Evolutionary conservation across 1,140 invertebrate species (phyloP), one percentile per base, ranked within the genome.

Genomic region (Drosophila malerkotliana): DNA sequence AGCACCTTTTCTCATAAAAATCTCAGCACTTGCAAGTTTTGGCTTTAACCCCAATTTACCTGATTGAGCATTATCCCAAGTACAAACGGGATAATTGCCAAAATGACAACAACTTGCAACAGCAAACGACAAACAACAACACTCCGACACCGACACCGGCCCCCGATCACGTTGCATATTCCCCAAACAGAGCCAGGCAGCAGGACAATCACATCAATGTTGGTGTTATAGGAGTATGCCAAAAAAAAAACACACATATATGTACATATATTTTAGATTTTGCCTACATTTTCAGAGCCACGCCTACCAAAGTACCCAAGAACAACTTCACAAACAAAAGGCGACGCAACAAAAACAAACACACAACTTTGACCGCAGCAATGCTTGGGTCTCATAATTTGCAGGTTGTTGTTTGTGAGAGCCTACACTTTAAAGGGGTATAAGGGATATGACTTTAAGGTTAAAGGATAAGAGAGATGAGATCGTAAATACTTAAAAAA

Each of bases 341-440:
- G 4, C 49, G 18, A 30, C 51, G 14, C 3, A 44, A 15, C n/a
- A 44, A 44, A n/a, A 44, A 12, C n/a, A 44, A 10, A 8, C 3
- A 41, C n/a, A 55, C 53, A 72, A 73, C 53, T 73, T 74, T 74
- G 69, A 74, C 72, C 72, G 48, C 71, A 73, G 41, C 60, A 52
- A 53, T 55, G 54, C 66, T 67, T 59, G 60, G 49, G 59, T 75
- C 59, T 58, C 72, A 75, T 75, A 48, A 67, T 66, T 75, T 58
- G 39, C 54, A 66, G 52, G 52, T 53, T 30, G 12, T 41, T 72
- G 32, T 47, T 37, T 32, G 15, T n/a, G 32, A 48, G n/a, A 12
- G 18, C 14, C 48, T 3, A 64, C 59, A 28, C 69, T 63, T 9
- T 39, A 49, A 15, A 8, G 4, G 30, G 8, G 1, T 15, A 14